Percentiles rank a stretch among this genome's conserved stretches.
phyloP scores from a whole-genome alignment of 2,113 vertebrate species.

The Zapornia atra region DNA sequence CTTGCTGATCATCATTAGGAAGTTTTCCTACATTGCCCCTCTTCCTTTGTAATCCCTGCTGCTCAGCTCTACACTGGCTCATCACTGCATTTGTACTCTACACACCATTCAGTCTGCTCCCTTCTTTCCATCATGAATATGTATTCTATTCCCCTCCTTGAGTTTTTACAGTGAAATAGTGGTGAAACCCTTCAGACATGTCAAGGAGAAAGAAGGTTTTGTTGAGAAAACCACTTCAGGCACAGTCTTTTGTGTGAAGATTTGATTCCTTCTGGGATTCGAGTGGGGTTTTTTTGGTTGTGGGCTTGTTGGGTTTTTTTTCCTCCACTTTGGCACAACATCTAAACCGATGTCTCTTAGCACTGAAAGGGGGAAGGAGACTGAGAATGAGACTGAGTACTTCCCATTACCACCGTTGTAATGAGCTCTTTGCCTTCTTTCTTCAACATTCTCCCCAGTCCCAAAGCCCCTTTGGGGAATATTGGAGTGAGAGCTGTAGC shows the following conservation, averaged over 20 bases:
- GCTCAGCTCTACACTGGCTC: accelerated
- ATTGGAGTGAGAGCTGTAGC: neutral
- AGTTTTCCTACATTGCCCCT: neutral
- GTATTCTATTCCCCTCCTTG: neutral
- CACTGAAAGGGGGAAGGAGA: neutral
- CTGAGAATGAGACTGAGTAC: neutral
- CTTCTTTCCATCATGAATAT: neutral
- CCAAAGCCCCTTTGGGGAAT: neutral
- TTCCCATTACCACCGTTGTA: neutral
- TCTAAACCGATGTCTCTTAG: neutral
- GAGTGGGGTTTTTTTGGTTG: neutral
- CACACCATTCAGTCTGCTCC: neutral
- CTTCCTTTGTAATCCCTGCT: neutral
- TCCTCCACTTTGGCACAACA: neutral
- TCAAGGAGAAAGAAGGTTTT: neutral
- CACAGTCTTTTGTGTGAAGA: neutral
- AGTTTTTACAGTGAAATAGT: neutral
- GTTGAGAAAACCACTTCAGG: neutral
- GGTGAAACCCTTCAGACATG: neutral
- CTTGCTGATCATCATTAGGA: neutral
- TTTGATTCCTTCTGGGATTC: neutral
- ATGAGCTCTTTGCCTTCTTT: neutral
- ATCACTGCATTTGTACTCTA: neutral
- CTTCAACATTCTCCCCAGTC: neutral
- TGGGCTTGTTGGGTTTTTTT: neutral